Evolutionary conservation across 1,140 invertebrate genomes (phyloP).

Genomic region (Micrasema minimum): DNA sequence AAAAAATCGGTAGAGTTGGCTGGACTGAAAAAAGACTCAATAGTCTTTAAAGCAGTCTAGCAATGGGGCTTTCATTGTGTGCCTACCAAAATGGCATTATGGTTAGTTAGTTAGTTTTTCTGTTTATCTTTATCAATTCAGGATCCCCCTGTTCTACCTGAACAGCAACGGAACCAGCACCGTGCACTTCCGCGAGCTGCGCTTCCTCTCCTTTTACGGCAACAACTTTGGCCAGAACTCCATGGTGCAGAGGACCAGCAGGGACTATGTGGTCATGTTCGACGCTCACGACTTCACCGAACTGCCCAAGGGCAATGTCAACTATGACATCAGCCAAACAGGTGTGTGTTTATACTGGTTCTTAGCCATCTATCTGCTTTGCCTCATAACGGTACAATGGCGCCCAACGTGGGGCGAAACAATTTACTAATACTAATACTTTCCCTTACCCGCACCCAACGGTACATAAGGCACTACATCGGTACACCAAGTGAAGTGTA

Average conservation of each 20-base stretch:
- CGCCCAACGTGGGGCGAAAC: too few species aligned
- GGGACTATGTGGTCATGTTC: constrained; percentile 53
- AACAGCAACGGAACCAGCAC: constrained; percentile 50
- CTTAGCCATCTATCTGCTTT: neutral
- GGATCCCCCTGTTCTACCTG: constrained; percentile 56
- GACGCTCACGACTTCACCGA: constrained; percentile 55
- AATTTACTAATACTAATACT: too few species aligned
- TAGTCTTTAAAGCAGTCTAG: too few species aligned
- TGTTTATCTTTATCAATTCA: too few species aligned
- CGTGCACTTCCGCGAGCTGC: constrained; percentile 50
- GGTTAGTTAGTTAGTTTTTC: too few species aligned
- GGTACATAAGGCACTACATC: too few species aligned
- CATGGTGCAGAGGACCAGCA: neutral
- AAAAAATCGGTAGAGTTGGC: too few species aligned
- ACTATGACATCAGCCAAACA: neutral
- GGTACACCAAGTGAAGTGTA: too few species aligned
- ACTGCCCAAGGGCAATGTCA: neutral
- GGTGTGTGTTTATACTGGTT: neutral
- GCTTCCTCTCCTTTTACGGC: constrained; percentile 60
- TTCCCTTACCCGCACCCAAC: too few species aligned
- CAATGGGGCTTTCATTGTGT: too few species aligned
- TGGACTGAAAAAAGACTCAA: too few species aligned
- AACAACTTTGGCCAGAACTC: constrained; percentile 57
- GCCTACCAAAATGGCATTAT: too few species aligned
- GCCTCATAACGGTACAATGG: neutral